These are phyloP conservation scores for Oophaga sylvatica DNA, from an alignment of 2,797 vertebrate genomes.

Conservation along the genomic window DNA sequence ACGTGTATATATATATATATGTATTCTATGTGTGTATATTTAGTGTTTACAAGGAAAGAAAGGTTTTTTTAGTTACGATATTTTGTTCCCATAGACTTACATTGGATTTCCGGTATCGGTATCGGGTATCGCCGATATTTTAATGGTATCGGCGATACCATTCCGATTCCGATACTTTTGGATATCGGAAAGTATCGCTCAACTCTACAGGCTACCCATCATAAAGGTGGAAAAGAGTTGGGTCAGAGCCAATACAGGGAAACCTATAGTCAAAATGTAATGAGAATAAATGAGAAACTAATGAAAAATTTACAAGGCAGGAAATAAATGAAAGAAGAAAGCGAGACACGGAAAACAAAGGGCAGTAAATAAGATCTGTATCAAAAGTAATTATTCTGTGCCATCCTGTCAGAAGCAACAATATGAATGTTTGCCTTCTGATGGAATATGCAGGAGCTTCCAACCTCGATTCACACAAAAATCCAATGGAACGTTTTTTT, in stretches of 20 bases:
- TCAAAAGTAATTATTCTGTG: background rate
- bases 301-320: background rate
- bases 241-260: background rate
- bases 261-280: conserved; percentile 1
- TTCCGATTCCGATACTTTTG: too few relatives aligned
- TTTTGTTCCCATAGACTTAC: too few relatives aligned
- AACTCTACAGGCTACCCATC: background rate
- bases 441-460: background rate
- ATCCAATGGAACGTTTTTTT: background rate
- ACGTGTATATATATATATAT: too few relatives aligned
- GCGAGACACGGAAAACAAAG: background rate
- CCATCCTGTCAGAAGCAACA: too few relatives aligned
- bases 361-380: background rate
- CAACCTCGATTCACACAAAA: background rate
- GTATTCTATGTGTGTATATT: too few relatives aligned
- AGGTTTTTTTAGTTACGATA: too few relatives aligned
- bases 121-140: too few relatives aligned
- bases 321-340: background rate
- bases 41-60: too few relatives aligned
- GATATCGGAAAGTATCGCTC: too few relatives aligned
- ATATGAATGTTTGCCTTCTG: background rate
- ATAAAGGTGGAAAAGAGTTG: conserved; percentile 9
- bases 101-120: too few relatives aligned
- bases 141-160: too few relatives aligned
- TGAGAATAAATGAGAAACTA: conserved; percentile 7